These are phyloP conservation scores for Temnothorax nylanderi DNA, from an alignment of 1,140 invertebrate genomes.

Conservation along the genomic window DNA sequence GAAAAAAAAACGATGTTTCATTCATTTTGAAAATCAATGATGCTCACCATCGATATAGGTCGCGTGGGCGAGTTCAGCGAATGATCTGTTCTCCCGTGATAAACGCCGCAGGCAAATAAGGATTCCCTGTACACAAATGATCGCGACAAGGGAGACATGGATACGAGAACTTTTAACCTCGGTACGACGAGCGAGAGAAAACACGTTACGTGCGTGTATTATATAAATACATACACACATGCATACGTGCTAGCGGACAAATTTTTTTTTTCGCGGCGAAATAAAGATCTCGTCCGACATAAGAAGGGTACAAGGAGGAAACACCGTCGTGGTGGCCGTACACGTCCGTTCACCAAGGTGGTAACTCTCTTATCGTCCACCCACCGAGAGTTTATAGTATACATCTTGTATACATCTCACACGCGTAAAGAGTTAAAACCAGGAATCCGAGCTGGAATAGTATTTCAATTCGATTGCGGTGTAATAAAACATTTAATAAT, in stretches of 20 bases:
- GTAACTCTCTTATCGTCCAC: slow-evolving; percentile 64
- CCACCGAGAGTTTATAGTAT: slow-evolving; percentile 29
- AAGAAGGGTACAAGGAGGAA: slow-evolving; percentile 71
- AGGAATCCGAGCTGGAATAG: not conserved
- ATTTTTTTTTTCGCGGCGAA: slow-evolving; percentile 68
- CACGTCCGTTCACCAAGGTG: slow-evolving; percentile 68
- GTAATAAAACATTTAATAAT: not conserved
- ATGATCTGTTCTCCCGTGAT: slow-evolving; percentile 59
- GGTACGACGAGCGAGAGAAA: slow-evolving; percentile 3
- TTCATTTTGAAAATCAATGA: slow-evolving; percentile 47
- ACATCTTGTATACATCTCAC: not conserved
- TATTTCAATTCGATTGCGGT: not conserved
- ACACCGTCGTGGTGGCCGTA: slow-evolving; percentile 71
- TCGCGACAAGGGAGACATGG: slow-evolving; percentile 36
- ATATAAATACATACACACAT: not conserved
- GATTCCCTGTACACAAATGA: slow-evolving; percentile 44
- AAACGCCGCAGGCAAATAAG: slow-evolving; percentile 56
- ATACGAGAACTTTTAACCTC: slow-evolving; percentile 64
- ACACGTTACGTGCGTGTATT: not conserved
- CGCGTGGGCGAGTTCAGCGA: slow-evolving; percentile 58
- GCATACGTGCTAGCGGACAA: slow-evolving; percentile 47
- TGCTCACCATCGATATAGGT: slow-evolving; percentile 32
- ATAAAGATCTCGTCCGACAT: slow-evolving; percentile 76
- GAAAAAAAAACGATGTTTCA: not conserved
- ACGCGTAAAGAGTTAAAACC: not conserved